Base-by-base conservation (phyloP, 23 tunicate genomes). In the Botrylloides violaceus region DNA sequence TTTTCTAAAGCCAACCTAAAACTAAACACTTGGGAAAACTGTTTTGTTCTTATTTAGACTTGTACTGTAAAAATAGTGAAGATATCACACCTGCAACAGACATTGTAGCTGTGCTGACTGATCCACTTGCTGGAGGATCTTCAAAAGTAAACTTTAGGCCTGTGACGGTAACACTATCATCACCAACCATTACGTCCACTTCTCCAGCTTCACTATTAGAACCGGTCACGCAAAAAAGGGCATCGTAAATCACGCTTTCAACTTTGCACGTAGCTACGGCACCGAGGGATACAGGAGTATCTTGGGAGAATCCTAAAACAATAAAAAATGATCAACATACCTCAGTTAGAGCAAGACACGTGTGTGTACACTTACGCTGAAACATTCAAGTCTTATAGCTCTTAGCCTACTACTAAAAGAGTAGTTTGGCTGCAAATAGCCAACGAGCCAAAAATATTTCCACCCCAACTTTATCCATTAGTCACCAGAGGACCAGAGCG, bases 231-330 rank as follows among this genome's bases (percentile, higher is more conserved):
- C 84, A 80, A 1, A 39, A 49, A 24, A 82, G 58, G 30, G 49
- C 26, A 33, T 58, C 34, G 72, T 82, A 76, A 3, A 60, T 23
- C 24, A 37, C 59, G 4, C 3, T 20, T 12, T 33, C 56, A 1
- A 75, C 80, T 9, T 35, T 15, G 20, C 76, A 75, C 4, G 37
- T 2, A 1, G 71, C 29, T 0, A 71, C 39, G 20, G 32, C 70
- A 5, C 71, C 76, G 24, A 82, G 32, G 31, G 1, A 43, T 2
- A 82, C 80, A 1, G 70, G 20, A 20, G 74, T 56, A 1, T 27
- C 27, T 15, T 36, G 36, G 26, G 68, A 32, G 66, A 81, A 81
- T 19, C 86, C 86, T 81, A 31, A n/a, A 77, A 76, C 34, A 2
- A 32, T 47, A 47, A 18, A 47, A 12, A 47, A 47, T 47, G 18